Evolutionary conservation across 2,888 invertebrate species (phyloP).

Genomic region (Bedellia somnulentella): DNA sequence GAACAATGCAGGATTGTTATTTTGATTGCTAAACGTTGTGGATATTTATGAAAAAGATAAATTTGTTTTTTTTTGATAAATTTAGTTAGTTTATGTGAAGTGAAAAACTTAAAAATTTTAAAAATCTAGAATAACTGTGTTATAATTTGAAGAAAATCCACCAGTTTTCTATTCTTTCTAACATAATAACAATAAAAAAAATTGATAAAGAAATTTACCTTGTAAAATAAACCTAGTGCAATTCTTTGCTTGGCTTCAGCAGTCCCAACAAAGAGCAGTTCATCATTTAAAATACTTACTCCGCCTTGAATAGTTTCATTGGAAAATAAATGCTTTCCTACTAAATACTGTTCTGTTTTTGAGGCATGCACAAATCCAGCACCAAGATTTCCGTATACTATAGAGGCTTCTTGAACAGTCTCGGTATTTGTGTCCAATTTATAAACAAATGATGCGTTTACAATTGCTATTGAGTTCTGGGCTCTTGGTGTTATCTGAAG

Average conservation of each 20-base stretch:
- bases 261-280: conserved; percentile 20
- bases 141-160: too few species aligned
- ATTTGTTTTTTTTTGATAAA: too few species aligned
- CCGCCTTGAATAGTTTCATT: conserved; percentile 22
- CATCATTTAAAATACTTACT: conserved; percentile 18
- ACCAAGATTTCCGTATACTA: conserved; percentile 64
- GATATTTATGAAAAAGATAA: too few species aligned
- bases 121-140: too few species aligned
- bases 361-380: conserved; percentile 41
- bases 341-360: conserved; percentile 48
- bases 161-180: too few species aligned
- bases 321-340: conserved; percentile 32
- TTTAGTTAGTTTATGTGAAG: too few species aligned
- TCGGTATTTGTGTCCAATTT: conserved; percentile 41
- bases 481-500: conserved; percentile 70
- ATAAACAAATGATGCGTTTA: conserved; percentile 73
- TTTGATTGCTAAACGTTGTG: too few species aligned
- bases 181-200: too few species aligned
- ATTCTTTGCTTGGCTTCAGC: conserved; percentile 64
- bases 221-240: conserved; percentile 66
- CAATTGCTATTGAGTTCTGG: conserved; percentile 74
- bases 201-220: conserved; percentile 32
- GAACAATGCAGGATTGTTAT: too few species aligned
- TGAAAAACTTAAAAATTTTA: too few species aligned
- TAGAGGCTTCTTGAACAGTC: conserved; percentile 39